phyloP scores from a whole-genome alignment of 2,113 vertebrate genomes.

The Nerophis ophidion region DNA sequence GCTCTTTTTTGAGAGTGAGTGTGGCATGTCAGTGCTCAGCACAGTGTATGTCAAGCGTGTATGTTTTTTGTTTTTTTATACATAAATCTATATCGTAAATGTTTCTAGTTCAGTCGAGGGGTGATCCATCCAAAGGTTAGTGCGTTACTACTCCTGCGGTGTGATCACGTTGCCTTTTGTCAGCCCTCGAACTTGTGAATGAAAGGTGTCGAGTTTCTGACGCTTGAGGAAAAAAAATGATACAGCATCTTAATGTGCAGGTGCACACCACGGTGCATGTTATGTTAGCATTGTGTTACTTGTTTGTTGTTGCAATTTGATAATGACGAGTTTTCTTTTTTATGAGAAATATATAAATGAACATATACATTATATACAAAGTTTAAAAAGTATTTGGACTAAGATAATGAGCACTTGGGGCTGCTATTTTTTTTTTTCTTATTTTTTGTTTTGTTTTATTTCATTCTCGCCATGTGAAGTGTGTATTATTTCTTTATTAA shows the following conservation, averaged over 20 bases:
- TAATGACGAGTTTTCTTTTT: constrained; percentile 70
- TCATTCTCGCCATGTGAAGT: constrained; percentile 76
- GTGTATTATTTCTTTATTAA: constrained; percentile 71
- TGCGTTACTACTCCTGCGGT: constrained; percentile 58
- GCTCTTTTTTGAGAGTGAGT: constrained; percentile 66
- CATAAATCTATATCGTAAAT: constrained; percentile 51
- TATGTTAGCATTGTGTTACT: constrained; percentile 76
- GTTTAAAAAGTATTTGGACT: constrained; percentile 79
- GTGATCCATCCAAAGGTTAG: constrained; percentile 65
- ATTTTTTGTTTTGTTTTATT: constrained; percentile 59
- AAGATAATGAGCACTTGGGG: constrained; percentile 76
- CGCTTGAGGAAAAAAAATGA: constrained; percentile 51
- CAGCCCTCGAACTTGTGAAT: constrained; percentile 74
- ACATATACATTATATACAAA: constrained; percentile 77
- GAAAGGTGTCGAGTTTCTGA: constrained; percentile 71
- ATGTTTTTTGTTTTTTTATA: constrained; percentile 25
- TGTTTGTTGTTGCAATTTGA: constrained; percentile 74
- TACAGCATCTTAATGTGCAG: constrained; percentile 73
- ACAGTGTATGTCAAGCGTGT: constrained; percentile 64
- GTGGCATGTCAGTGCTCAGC: constrained; percentile 69
- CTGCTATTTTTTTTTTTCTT: constrained; percentile 67
- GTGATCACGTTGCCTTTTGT: constrained; percentile 75
- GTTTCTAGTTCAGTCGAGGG: constrained; percentile 67
- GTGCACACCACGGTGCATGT: constrained; percentile 70
- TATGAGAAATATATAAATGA: constrained; percentile 72